Base-by-base conservation (phyloP, 2,888 invertebrate species). In the Drosophila lutescens region DNA sequence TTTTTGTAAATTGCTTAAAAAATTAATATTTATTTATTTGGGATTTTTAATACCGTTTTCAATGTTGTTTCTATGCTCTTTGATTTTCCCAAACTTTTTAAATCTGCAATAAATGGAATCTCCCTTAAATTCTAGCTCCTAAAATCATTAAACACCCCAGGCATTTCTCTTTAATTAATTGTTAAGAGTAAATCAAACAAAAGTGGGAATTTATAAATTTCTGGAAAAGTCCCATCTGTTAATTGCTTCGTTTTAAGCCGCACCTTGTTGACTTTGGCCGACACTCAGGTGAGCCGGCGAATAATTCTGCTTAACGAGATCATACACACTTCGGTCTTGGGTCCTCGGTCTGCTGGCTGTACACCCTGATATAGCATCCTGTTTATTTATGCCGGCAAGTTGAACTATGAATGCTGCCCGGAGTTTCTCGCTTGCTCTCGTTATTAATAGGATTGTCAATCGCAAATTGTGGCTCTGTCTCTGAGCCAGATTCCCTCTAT, bases 371-470 rank as follows among this genome's bases (percentile, higher is more conserved):
- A 30, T 30, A 13, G 34, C 66, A 54, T 41, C 60, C 56, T 50
- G 62, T 51, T 63, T 59, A 53, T 54, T 73, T 54, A 58, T 61
- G 59, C 61, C 66, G 26, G 61, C 51, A 47, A 61, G 47, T 68
- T 61, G 20, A 61, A 54, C 55, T 66, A 57, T 20, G 53, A 55
- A 46, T 57, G 75, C 60, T 54, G 65, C 34, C 61, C 53, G 40
- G 59, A 51, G 44, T 69, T 54, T 46, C 47, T 47, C 66, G 72
- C 30, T 66, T 66, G 65, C 59, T 60, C 63, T 76, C 71, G 76
- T 84, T 84, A 85, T 84, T 86, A 85, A 86, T 85, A 78, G 80
- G 76, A 84, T 85, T 85, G 87, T 86, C 87, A 86, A 85, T 85
- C 85, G 84, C 85, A 82, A 86, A 84, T 86, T 81, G 78, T 74